Conservation (phyloP, 2,113 vertebrate species). For the Ptilonorhynchus violaceus region DNA sequence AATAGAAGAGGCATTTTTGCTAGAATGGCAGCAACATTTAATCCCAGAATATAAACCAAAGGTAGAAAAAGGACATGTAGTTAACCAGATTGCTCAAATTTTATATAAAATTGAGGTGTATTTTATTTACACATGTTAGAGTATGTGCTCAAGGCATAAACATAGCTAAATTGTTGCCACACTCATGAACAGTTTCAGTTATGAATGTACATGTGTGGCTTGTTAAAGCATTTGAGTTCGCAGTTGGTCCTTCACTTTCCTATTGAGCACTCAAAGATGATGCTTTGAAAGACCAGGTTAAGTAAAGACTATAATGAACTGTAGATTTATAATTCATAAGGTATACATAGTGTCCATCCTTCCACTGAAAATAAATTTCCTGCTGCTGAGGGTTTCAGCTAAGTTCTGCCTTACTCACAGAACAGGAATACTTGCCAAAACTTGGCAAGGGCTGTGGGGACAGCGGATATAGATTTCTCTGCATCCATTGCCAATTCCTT, state of each 20-base stretch:
- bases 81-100: neutral
- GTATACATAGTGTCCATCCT: neutral
- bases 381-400: neutral
- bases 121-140: neutral
- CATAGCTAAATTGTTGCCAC: neutral
- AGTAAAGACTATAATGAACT: neutral
- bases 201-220: accelerated
- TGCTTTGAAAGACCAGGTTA: neutral
- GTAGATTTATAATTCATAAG: neutral
- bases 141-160: neutral
- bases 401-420: neutral
- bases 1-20: neutral
- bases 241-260: neutral
- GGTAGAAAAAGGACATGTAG: neutral
- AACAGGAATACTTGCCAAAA: neutral
- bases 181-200: neutral
- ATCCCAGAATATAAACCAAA: neutral
- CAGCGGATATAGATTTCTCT: neutral
- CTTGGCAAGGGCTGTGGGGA: neutral
- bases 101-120: neutral
- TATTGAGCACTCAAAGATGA: neutral
- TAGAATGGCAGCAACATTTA: neutral
- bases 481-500: neutral
- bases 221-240: neutral
- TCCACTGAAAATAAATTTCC: neutral